Percentiles rank a stretch among this genome's conserved stretches.
Conservation (phyloP, 2,113 vertebrate genomes). For the Plotosus lineatus region DNA sequence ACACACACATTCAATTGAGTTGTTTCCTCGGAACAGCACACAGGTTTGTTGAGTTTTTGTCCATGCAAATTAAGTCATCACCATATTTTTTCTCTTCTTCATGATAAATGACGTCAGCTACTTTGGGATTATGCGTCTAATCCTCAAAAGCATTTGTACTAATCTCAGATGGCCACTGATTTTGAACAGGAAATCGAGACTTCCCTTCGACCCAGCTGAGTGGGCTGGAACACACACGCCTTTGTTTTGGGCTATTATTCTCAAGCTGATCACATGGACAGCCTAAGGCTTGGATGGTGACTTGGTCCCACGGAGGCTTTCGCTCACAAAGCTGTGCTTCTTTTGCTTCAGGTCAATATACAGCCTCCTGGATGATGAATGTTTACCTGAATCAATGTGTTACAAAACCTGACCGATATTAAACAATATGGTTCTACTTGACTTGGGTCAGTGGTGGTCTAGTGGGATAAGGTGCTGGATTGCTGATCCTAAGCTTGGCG, state of each 20-base stretch:
- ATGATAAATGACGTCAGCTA: neutral
- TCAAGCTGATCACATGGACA: constrained; percentile 39
- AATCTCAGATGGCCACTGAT: constrained; percentile 38
- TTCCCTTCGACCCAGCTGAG: constrained; percentile 37
- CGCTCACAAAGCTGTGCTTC: constrained; percentile 12
- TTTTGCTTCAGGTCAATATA: constrained; percentile 22
- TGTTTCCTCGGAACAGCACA: neutral
- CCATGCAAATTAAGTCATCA: neutral
- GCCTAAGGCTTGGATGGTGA: constrained; percentile 5
- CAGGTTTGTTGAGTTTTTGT: neutral
- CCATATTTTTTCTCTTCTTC: neutral
- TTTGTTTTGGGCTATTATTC: constrained; percentile 47
- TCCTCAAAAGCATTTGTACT: constrained; percentile 21
- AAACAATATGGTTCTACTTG: too few species aligned
- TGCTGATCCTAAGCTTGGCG: too few species aligned
- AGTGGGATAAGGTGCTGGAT: too few species aligned
- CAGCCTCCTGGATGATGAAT: neutral
- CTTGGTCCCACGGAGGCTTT: constrained; percentile 12
- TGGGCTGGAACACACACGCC: constrained; percentile 32
- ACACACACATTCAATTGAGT: neutral
- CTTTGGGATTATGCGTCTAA: constrained; percentile 18
- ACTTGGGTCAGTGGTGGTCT: too few species aligned
- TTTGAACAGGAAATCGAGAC: constrained; percentile 45
- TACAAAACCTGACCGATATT: neutral
- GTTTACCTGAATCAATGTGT: constrained; percentile 26